Evolutionary conservation across 2,888 invertebrate species (phyloP).

Genomic region (Morpho helenor): DNA sequence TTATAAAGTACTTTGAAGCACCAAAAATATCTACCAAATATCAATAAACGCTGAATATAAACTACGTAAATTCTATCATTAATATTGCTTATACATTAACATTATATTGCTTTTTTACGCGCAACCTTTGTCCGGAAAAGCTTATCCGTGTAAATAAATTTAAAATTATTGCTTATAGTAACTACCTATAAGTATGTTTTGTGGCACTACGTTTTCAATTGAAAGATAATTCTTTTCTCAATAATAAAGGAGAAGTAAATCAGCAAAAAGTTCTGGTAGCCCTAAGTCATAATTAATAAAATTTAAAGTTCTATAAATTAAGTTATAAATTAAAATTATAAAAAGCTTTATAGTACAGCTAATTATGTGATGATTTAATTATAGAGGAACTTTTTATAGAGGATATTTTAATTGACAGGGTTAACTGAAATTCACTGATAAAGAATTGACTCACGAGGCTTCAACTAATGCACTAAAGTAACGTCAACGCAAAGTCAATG

Average conservation of each 20-base stretch:
- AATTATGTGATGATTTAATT: slow-evolving; percentile 25
- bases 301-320: too few relatives aligned
- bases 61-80: slow-evolving; percentile 53
- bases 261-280: too few relatives aligned
- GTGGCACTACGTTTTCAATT: slow-evolving; percentile 13
- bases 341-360: slow-evolving; percentile 14
- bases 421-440: slow-evolving; percentile 57
- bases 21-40: slow-evolving; percentile 63
- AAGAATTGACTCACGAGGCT: slow-evolving; percentile 69
- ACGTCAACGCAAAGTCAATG: slow-evolving; percentile 31
- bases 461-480: slow-evolving; percentile 49
- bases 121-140: slow-evolving; percentile 55
- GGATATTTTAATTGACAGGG: slow-evolving; percentile 66
- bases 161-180: slow-evolving; percentile 15
- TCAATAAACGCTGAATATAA: slow-evolving; percentile 50
- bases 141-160: slow-evolving; percentile 48
- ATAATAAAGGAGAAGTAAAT: too few relatives aligned
- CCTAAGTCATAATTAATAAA: too few relatives aligned
- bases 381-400: slow-evolving; percentile 41
- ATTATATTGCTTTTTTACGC: slow-evolving; percentile 70
- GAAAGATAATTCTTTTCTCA: neutral
- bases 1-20: slow-evolving; percentile 62
- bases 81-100: slow-evolving; percentile 74
- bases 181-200: slow-evolving; percentile 6
- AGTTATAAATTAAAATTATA: neutral